Conservation (phyloP, 2,888 invertebrate genomes). For the Seira musarum region DNA sequence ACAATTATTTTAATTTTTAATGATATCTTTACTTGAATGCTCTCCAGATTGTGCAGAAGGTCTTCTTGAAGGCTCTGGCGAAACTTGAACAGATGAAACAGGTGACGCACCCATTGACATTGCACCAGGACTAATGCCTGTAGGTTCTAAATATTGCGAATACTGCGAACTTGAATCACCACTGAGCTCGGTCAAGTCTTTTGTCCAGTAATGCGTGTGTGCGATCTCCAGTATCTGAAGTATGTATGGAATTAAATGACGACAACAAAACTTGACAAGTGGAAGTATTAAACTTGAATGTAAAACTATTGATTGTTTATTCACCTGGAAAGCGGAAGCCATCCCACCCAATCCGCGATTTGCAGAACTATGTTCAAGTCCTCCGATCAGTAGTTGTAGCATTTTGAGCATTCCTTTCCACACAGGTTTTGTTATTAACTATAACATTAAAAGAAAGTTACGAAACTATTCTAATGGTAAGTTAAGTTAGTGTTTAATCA, state of each 20-base stretch:
- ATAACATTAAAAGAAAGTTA: slow-evolving; percentile 70
- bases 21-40: slow-evolving; percentile 56
- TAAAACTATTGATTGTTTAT: no score
- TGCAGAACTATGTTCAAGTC: slow-evolving; percentile 91
- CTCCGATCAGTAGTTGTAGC: slow-evolving; percentile 89
- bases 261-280: no score
- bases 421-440: slow-evolving; percentile 90
- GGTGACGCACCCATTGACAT: slow-evolving; percentile 68
- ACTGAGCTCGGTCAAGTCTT: slow-evolving; percentile 79
- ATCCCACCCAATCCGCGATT: slow-evolving; percentile 97
- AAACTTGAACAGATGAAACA: slow-evolving; percentile 68
- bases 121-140: slow-evolving; percentile 66
- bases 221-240: slow-evolving; percentile 96
- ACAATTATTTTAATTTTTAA: no score
- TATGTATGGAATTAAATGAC: no score
- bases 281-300: neutral
- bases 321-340: slow-evolving; percentile 87
- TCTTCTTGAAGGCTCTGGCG: slow-evolving; percentile 68
- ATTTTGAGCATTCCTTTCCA: slow-evolving; percentile 98
- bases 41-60: slow-evolving; percentile 69
- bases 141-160: slow-evolving; percentile 68
- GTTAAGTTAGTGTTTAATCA: neutral
- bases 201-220: slow-evolving; percentile 98
- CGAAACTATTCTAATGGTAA: neutral
- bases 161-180: slow-evolving; percentile 66